Conservation (phyloP, 2,113 vertebrate genomes). For the Rattus norvegicus region DNA sequence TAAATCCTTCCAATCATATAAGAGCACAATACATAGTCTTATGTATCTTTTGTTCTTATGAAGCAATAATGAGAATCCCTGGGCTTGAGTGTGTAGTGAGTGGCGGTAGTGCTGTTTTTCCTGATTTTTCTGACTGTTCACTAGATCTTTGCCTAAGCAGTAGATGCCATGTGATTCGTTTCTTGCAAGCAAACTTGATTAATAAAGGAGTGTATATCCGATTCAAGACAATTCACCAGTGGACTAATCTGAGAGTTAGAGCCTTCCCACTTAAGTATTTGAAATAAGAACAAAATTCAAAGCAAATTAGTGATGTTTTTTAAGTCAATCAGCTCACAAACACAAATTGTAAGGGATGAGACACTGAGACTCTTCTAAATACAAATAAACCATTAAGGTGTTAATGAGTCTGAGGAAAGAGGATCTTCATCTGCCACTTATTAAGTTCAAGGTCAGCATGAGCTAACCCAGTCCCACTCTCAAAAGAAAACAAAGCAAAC, state of each 20-base stretch:
- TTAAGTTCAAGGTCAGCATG: not conserved
- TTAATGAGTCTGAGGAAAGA: not conserved
- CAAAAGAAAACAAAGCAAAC: not conserved
- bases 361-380: not conserved
- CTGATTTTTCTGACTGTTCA: not conserved
- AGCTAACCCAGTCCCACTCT: not conserved
- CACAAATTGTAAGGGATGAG: not conserved
- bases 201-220: not conserved
- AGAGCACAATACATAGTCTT: not conserved
- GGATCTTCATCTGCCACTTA: not conserved
- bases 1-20: not conserved
- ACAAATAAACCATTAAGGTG: not conserved
- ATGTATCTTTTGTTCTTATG: not conserved
- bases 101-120: not conserved
- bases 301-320: not conserved
- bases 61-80: not conserved
- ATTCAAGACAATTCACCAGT: not conserved
- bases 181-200: not conserved
- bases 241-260: not conserved
- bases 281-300: not conserved
- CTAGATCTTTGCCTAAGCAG: not conserved
- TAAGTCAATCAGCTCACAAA: not conserved
- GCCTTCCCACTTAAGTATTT: not conserved
- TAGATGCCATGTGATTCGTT: not conserved
- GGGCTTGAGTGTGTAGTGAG: not conserved